These are phyloP conservation scores for Germaria angustata DNA, from an alignment of 2,888 invertebrate species.

Conservation along the genomic window DNA sequence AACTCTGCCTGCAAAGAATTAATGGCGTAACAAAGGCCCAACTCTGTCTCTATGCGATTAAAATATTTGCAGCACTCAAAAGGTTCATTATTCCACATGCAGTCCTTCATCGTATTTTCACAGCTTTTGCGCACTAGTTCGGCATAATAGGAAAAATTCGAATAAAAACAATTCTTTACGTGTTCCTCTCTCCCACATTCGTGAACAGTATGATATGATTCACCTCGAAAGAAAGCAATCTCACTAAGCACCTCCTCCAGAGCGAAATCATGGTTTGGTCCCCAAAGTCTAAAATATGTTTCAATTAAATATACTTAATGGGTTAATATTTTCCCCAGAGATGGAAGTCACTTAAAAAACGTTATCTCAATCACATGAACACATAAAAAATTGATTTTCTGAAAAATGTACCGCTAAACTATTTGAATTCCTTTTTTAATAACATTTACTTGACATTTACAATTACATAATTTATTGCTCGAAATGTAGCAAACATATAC, in stretches of 20 bases:
- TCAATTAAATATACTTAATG: not conserved
- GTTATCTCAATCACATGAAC: too few relatives aligned
- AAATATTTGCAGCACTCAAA: conserved; percentile 86
- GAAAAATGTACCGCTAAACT: too few relatives aligned
- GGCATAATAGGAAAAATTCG: conserved; percentile 83
- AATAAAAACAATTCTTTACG: conserved; percentile 82
- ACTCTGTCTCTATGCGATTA: conserved; percentile 84
- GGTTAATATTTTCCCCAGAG: too few relatives aligned
- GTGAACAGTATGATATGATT: conserved; percentile 84
- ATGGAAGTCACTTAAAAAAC: too few relatives aligned
- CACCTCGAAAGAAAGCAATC: conserved; percentile 85
- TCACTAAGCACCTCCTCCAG: conserved; percentile 86
- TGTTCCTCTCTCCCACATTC: conserved; percentile 82
- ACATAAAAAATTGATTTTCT: too few relatives aligned
- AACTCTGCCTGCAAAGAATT: conserved; percentile 83
- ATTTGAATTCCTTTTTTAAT: too few relatives aligned
- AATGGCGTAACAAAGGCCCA: conserved; percentile 85
- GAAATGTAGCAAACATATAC: too few relatives aligned
- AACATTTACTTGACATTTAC: too few relatives aligned
- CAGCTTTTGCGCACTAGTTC: conserved; percentile 83
- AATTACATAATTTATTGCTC: too few relatives aligned
- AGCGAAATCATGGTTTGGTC: conserved; percentile 84
- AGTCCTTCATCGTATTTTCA: conserved; percentile 81
- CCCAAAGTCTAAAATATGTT: conserved; percentile 81
- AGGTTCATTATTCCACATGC: conserved; percentile 82